Evolutionary conservation across 2,888 invertebrate genomes (phyloP).

Genomic region (Cryptocheilus praepositus): DNA sequence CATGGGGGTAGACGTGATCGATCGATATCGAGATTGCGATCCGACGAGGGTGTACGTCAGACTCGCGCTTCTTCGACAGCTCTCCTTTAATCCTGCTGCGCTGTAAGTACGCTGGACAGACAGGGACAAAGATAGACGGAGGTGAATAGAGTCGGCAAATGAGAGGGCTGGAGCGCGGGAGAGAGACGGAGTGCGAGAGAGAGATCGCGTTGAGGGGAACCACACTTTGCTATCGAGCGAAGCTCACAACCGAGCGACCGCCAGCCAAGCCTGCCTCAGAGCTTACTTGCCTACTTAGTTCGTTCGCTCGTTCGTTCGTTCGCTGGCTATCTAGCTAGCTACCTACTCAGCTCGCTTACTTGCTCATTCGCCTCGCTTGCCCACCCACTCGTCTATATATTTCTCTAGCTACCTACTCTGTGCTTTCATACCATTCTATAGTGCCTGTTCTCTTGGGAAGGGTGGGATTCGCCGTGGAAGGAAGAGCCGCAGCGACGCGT

Average conservation of each 20-base stretch:
- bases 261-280: conserved; percentile 50
- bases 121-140: conserved; percentile 32
- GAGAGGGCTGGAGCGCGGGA: background rate
- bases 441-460: conserved; percentile 46
- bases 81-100: conserved; percentile 72
- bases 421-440: conserved; percentile 45
- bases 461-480: conserved; percentile 54
- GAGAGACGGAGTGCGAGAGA: conserved; percentile 41
- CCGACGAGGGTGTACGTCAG: background rate
- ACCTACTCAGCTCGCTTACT: conserved; percentile 20
- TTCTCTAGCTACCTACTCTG: conserved; percentile 35
- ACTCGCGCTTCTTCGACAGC: conserved; percentile 44
- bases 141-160: conserved; percentile 13
- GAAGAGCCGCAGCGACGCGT: conserved; percentile 40
- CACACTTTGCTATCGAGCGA: conserved; percentile 72
- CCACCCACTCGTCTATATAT: conserved; percentile 32
- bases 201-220: conserved; percentile 70
- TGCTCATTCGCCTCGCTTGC: conserved; percentile 39
- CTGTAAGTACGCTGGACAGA: conserved; percentile 59
- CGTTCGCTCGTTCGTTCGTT: too few relatives aligned
- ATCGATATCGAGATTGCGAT: background rate
- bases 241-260: conserved; percentile 62
- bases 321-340: too few relatives aligned
- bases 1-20: background rate
- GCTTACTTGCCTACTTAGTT: conserved; percentile 36